These are phyloP conservation scores for Polypterus senegalus DNA, from an alignment of 2,113 vertebrate species.

Conservation along the genomic window DNA sequence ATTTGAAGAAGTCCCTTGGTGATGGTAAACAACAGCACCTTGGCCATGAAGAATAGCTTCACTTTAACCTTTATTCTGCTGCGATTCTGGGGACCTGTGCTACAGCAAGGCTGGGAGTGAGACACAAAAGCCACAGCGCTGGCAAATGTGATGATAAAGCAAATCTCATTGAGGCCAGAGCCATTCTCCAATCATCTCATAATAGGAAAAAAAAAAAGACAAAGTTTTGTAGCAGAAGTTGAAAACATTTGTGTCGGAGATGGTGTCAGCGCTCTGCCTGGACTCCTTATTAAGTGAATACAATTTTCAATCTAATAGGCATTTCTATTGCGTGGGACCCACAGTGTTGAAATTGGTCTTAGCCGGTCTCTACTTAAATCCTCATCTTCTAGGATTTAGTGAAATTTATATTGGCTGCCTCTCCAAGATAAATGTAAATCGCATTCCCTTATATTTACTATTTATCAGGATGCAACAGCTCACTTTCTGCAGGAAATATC, in stretches of 20 bases:
- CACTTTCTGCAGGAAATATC: conserved; percentile 58
- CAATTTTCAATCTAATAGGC: conserved; percentile 46
- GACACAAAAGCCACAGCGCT: too few relatives aligned
- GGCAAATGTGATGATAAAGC: too few relatives aligned
- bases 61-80: too few relatives aligned
- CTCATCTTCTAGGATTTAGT: conserved; percentile 68
- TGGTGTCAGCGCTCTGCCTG: conserved; percentile 36
- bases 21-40: too few relatives aligned
- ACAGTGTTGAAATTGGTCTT: conserved; percentile 51
- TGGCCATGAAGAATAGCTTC: too few relatives aligned
- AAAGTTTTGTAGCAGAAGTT: too few relatives aligned
- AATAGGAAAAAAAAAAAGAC: too few relatives aligned
- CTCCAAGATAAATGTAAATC: conserved; percentile 69
- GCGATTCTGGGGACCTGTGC: too few relatives aligned
- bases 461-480: conserved; percentile 60
- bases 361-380: conserved; percentile 58
- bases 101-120: too few relatives aligned
- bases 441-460: conserved; percentile 63
- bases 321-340: conserved; percentile 52
- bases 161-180: too few relatives aligned
- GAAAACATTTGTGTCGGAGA: conserved; percentile 30
- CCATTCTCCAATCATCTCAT: too few relatives aligned
- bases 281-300: conserved; percentile 40
- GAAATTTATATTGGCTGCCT: conserved; percentile 76
- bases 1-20: too few relatives aligned